A percentile compares a stretch with the other conserved stretches of the same genome.
Evolutionary conservation across 2,797 vertebrate genomes (phyloP).

Genomic region (Ateles fusciceps): DNA sequence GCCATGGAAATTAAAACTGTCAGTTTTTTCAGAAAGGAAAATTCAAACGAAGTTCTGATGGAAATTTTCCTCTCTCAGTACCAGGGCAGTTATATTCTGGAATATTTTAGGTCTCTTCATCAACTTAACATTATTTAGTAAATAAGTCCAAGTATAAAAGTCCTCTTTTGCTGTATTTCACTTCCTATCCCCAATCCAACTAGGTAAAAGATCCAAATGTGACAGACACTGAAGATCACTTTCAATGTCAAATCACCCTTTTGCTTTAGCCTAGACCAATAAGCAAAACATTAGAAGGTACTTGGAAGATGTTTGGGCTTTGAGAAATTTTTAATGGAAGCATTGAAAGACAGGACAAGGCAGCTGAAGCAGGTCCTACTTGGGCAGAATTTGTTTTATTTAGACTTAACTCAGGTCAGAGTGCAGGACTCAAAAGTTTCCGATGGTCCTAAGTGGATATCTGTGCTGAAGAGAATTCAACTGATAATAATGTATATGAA

Average conservation of each 20-base stretch:
- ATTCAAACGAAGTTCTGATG: background rate
- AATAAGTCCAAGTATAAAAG: background rate
- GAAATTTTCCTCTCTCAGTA: background rate
- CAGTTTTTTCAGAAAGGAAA: background rate
- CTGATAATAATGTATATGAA: background rate
- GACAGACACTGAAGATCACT: background rate
- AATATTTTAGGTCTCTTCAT: background rate
- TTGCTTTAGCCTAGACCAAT: background rate
- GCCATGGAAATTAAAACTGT: background rate
- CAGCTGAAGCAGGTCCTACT: background rate
- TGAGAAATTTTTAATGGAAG: conserved; percentile 2
- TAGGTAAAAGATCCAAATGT: background rate
- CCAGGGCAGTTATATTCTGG: background rate
- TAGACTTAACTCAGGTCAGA: conserved; percentile 22
- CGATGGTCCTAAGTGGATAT: background rate
- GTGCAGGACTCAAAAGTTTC: background rate
- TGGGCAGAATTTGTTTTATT: background rate
- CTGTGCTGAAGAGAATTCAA: background rate
- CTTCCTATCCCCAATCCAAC: background rate
- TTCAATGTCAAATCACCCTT: background rate
- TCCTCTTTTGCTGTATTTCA: background rate
- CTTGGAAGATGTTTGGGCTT: conserved; percentile 14
- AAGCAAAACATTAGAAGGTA: background rate
- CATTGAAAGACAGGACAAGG: background rate
- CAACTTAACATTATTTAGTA: background rate